Evolutionary conservation across 1,140 invertebrate species (phyloP).

Genomic region (Drosophila bifasciata): DNA sequence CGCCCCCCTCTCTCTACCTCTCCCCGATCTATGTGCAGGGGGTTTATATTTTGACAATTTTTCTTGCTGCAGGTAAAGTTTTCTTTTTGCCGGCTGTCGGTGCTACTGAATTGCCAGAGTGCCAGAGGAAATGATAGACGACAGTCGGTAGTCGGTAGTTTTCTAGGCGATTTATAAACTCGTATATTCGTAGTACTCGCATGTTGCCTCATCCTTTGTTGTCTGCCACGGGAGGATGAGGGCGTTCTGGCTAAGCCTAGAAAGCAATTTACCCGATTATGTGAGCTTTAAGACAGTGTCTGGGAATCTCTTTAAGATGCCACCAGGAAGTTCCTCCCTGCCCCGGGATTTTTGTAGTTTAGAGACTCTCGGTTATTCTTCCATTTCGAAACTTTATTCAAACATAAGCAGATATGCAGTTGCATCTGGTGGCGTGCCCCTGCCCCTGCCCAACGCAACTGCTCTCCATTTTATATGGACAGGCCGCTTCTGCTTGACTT

Average conservation of each 20-base stretch:
- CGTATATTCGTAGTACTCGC: too few species aligned
- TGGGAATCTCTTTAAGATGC: constrained; percentile 9
- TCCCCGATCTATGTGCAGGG: constrained; percentile 23
- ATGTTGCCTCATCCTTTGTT: constrained; percentile 63
- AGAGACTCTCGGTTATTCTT: constrained; percentile 27
- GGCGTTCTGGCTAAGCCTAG: constrained; percentile 56
- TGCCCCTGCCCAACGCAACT: neutral
- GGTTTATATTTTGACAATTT: constrained; percentile 79
- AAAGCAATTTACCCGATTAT: constrained; percentile 54
- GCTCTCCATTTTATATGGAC: constrained; percentile 34
- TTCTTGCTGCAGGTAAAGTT: constrained; percentile 46
- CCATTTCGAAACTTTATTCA: constrained; percentile 60
- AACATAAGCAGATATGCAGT: constrained; percentile 58
- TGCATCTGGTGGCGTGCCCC: constrained; percentile 21
- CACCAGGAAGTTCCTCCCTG: too few species aligned
- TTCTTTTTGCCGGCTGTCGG: constrained; percentile 16
- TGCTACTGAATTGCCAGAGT: constrained; percentile 61
- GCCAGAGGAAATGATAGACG: constrained; percentile 75
- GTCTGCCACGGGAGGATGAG: constrained; percentile 44
- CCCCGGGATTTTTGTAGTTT: neutral
- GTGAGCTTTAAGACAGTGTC: constrained; percentile 28
- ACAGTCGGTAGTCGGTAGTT: constrained; percentile 74
- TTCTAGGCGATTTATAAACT: constrained; percentile 79
- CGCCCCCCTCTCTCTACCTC: constrained; percentile 1
- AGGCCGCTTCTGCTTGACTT: constrained; percentile 71